Evolutionary conservation across 2,888 invertebrate species (phyloP).

Genomic region (Melinopterus prodromus): DNA sequence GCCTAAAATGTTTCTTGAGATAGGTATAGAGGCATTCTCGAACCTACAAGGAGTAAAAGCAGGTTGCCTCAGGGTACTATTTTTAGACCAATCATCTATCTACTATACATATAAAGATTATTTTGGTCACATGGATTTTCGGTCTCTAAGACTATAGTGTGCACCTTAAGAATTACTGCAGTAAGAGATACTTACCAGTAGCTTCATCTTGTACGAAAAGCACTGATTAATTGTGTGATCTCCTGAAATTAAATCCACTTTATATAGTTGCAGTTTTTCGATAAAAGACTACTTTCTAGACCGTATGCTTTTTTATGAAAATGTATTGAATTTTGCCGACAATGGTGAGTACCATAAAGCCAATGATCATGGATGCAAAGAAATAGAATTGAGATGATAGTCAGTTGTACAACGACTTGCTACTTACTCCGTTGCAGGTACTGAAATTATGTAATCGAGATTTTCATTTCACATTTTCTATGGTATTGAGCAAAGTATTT

Average conservation of each 20-base stretch:
- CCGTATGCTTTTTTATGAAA: not conserved
- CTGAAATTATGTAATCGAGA: not conserved
- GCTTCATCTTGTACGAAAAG: conserved; percentile 15
- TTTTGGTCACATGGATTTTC: too few relatives aligned
- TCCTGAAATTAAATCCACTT: not conserved
- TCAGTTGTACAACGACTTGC: not conserved
- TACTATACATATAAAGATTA: too few relatives aligned
- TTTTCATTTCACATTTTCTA: not conserved
- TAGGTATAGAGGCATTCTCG: too few relatives aligned
- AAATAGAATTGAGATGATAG: not conserved
- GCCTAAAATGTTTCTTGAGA: too few relatives aligned
- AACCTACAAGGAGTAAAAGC: too few relatives aligned
- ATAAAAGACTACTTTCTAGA: conserved; percentile 15
- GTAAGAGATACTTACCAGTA: conserved; percentile 15
- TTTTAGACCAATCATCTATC: too few relatives aligned
- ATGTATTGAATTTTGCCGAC: not conserved
- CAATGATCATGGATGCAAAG: not conserved
- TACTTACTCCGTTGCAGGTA: not conserved
- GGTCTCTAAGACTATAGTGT: too few relatives aligned
- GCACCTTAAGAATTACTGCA: not conserved
- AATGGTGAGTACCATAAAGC: not conserved
- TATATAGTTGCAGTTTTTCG: not conserved
- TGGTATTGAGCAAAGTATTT: not conserved
- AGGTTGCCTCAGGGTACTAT: too few relatives aligned
- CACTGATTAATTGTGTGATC: not conserved